A percentile compares a stretch with the other conserved stretches of the same genome.
phyloP scores from a whole-genome alignment of 2,797 vertebrate genomes.

The Delichon dasypus region DNA sequence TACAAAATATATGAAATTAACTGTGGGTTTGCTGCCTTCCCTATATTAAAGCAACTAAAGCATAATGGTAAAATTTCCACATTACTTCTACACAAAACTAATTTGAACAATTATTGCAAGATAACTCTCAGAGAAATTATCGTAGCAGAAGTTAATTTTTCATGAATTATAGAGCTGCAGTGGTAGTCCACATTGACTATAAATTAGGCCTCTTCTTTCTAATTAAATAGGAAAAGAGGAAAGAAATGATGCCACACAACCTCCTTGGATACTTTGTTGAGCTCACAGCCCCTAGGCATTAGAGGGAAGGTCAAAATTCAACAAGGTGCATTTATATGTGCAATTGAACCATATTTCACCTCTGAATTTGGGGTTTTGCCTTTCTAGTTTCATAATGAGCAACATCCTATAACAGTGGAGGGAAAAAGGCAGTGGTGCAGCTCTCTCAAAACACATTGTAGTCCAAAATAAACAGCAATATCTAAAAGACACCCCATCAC shows the following conservation, averaged over 20 bases:
- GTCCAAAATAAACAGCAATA: not conserved
- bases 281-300: not conserved
- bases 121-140: not conserved
- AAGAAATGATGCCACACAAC: not conserved
- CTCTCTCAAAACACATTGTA: not conserved
- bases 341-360: not conserved
- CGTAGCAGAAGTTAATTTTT: not conserved
- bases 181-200: not conserved
- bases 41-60: constrained; percentile 39
- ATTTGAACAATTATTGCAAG: constrained; percentile 4
- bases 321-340: not conserved
- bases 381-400: not conserved
- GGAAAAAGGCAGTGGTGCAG: not conserved
- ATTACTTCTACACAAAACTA: not conserved
- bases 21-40: not conserved
- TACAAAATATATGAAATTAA: not conserved
- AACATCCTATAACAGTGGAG: not conserved
- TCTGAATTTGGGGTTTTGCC: not conserved
- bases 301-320: not conserved
- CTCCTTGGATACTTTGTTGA: not conserved
- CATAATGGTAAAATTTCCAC: not conserved
- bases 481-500: not conserved
- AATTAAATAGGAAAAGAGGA: not conserved
- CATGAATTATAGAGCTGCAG: not conserved
- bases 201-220: not conserved